These are phyloP conservation scores for Escarpia spicata DNA, from an alignment of 2,888 invertebrate species.

Conservation along the genomic window DNA sequence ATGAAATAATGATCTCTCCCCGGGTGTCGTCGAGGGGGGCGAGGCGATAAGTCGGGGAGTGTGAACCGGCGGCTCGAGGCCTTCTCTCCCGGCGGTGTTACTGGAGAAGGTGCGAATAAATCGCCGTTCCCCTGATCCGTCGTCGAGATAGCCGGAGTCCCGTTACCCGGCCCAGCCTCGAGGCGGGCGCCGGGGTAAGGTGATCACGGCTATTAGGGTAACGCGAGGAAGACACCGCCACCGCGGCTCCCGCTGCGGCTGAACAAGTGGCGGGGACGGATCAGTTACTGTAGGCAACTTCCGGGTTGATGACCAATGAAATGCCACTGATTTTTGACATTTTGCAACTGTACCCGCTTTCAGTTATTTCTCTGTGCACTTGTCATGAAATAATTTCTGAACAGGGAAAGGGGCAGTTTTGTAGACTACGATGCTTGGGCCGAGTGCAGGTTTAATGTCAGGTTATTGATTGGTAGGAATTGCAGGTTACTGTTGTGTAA, in stretches of 20 bases:
- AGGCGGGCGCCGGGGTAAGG: constrained; percentile 6
- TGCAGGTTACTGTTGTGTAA: background rate
- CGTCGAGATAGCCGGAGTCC: constrained; percentile 2
- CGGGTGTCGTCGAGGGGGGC: background rate
- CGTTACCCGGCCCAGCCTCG: background rate
- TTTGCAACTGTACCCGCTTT: background rate
- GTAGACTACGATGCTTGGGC: background rate
- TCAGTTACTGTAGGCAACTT: background rate
- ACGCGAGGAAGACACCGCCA: background rate
- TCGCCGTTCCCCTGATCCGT: background rate
- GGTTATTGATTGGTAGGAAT: background rate
- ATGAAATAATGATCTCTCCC: background rate
- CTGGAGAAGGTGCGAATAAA: constrained; percentile 6
- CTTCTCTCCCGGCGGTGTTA: background rate
- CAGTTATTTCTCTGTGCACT: background rate
- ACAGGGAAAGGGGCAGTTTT: background rate
- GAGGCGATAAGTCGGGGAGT: background rate
- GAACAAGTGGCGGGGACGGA: no score
- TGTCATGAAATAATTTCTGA: background rate
- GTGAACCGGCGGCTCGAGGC: background rate
- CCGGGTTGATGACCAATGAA: background rate
- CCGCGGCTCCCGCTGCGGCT: background rate
- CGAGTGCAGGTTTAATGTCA: background rate
- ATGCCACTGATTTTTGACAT: background rate
- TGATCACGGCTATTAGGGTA: constrained; percentile 16